phyloP scores from a whole-genome alignment of 1,140 invertebrate genomes.

The Lordiphosa collinella region DNA sequence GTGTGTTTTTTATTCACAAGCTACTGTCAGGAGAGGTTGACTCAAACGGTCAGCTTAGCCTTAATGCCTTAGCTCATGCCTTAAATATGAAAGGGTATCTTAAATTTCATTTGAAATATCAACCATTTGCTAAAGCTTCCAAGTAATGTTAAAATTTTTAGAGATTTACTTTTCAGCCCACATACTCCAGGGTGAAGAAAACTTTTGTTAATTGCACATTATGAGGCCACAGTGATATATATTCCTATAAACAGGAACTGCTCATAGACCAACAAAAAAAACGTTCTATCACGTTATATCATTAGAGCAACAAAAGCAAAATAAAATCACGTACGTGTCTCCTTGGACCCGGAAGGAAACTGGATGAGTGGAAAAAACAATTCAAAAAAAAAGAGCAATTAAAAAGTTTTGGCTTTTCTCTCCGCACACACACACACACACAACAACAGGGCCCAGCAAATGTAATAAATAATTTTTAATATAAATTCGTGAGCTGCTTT shows the following conservation, averaged over 20 bases:
- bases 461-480: slow-evolving; percentile 62
- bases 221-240: slow-evolving; percentile 13
- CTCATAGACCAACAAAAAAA: slow-evolving; percentile 1
- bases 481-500: slow-evolving; percentile 44
- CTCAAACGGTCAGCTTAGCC: too few relatives aligned
- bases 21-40: too few relatives aligned
- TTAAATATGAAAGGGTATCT: too few relatives aligned
- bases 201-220: slow-evolving; percentile 40
- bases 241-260: slow-evolving; percentile 18
- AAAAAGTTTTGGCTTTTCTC: slow-evolving; percentile 40
- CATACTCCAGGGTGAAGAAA: not conserved
- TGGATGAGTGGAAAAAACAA: slow-evolving; percentile 28
- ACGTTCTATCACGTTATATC: slow-evolving; percentile 48
- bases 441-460: slow-evolving; percentile 23
- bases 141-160: too few relatives aligned
- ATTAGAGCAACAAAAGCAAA: slow-evolving; percentile 42
- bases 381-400: slow-evolving; percentile 38
- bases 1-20: too few relatives aligned
- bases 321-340: slow-evolving; percentile 52
- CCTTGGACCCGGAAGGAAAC: slow-evolving; percentile 24
- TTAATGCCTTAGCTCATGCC: too few relatives aligned
- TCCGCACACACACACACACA: slow-evolving; percentile 11
- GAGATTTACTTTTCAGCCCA: slow-evolving; percentile 8
- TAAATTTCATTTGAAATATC: too few relatives aligned
- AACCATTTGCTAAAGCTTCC: too few relatives aligned